Base-by-base conservation (phyloP, 2,888 invertebrate species). In the Invenusta paracnida region DNA sequence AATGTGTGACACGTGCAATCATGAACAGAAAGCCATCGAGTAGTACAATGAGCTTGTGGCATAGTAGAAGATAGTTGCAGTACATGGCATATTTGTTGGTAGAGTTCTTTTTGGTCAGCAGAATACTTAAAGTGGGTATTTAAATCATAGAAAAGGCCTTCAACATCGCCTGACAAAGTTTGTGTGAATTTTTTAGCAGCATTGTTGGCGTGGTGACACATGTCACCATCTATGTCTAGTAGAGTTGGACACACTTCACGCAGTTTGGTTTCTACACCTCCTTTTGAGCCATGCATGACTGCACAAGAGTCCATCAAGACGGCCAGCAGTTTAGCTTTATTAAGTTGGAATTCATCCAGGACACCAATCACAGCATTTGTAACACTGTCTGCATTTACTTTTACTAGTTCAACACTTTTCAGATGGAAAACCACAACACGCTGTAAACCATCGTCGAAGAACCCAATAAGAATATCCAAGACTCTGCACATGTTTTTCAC, bases 171-270 rank as follows among this genome's bases (percentile, higher is more conserved):
- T 79, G 23, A 23, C n/a, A 79, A 79, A 25, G 79, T 27, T 79
- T 79, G 79, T 25, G 79, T 79, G n/a, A 79, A 79, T n/a, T 79
- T 79, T 79, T 79, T 79, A 11, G 79, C 79, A 5, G 79, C 79
- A n/a, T 79, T 79, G 28, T 79, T 2, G 25, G 28, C 5, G 28
- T 79, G 79, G n/a, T 79, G 79, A 27, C 79, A 79, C 2, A n/a
- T 79, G n/a, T 79, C 79, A 27, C 79, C 79, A 79, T 79, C 79
- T 25, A 79, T n/a, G n/a, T 79, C 79, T 25, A 27, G 28, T n/a
- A 79, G 5, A 79, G 2, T 79, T n/a, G 5, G 79, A 27, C 79
- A 79, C 2, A 5, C 2, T 2, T 79, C 79, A 25, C 28, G 23
- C 79, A 79, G 5, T 5, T n/a, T 2, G 5, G 11, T 79, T 79